Base-by-base conservation (phyloP, 2,888 invertebrate genomes). In the Ryuthela nishihirai region DNA sequence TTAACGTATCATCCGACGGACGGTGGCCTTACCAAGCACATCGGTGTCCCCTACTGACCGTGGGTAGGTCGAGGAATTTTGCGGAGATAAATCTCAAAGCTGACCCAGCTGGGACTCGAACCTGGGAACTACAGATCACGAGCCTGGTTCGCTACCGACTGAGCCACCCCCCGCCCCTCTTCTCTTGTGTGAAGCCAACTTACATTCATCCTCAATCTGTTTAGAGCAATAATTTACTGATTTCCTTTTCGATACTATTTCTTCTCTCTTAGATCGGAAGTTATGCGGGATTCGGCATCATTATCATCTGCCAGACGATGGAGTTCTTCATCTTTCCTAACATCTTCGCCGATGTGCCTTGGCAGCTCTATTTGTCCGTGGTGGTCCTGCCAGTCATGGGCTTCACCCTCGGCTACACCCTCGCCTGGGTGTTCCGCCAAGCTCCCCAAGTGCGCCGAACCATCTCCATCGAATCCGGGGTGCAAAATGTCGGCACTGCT, bases 401-500 rank as follows among this genome's bases (percentile, higher is more conserved):
- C 3, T 70, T 70, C 38, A 39, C 54, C 2, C 64, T 70, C n/a
- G 72, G 71, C 2, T 70, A 67, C 52, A 23, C 63, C 4, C 62
- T 69, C 4, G 67, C 67, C 1, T 56, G 54, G 42, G 21, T 70
- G 6, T 68, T 63, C 39, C 55, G 69, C 4, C 65, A 67, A 60
- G 60, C 65, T 29, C 50, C 55, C 1, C 58, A 40, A 5, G 64
- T 56, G 7, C 42, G 70, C n/a, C 50, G 69, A 41, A 71, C 72
- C 3, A 67, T 72, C 26, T 69, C 69, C 40, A 64, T 71, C 36
- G 71, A 72, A 56, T 70, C 70, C 1, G 70, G 71, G 9, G 67
- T 70, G 23, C 71, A 72, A 42, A 72, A 72, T 52, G 71, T 71
- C 34, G 70, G 70, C 1, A 62, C 71, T 20, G 70, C 71, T 12